These are phyloP conservation scores for Garrulus glandarius DNA, from an alignment of 2,797 vertebrate genomes.

Conservation along the genomic window DNA sequence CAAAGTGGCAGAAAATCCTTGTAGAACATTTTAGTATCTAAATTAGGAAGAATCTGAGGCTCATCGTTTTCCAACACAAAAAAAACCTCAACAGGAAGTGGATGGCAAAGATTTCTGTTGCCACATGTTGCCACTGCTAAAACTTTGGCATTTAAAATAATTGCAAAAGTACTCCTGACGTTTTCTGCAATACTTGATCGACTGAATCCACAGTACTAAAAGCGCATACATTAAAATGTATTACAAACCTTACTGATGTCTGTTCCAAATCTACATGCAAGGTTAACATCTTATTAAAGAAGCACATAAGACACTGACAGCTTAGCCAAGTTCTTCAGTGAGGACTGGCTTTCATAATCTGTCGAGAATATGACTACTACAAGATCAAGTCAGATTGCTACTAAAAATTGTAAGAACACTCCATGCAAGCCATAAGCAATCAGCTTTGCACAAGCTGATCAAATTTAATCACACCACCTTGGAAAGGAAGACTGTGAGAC, in stretches of 20 bases:
- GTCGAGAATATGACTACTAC: background rate
- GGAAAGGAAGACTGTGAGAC: constrained; percentile 71
- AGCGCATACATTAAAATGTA: background rate
- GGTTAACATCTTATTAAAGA: background rate
- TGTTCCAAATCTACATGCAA: background rate
- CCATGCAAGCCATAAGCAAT: constrained; percentile 58
- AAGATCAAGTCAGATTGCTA: background rate
- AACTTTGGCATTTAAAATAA: background rate
- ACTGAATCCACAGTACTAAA: background rate
- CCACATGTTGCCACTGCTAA: background rate
- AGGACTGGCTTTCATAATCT: constrained; percentile 37
- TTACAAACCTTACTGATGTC: background rate
- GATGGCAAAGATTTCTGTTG: background rate
- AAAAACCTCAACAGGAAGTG: background rate
- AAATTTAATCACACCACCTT: constrained; percentile 78
- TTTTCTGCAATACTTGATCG: background rate
- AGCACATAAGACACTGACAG: background rate
- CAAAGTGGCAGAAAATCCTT: background rate
- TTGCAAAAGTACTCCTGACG: background rate
- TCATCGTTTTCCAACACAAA: background rate
- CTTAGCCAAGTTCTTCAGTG: background rate
- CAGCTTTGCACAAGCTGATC: constrained; percentile 69
- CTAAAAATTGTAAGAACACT: constrained; percentile 33
- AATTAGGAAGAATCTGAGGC: background rate
- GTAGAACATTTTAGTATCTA: background rate